Evolutionary conservation across 2,797 vertebrate species (phyloP).

Genomic region (Cyprinella venusta): DNA sequence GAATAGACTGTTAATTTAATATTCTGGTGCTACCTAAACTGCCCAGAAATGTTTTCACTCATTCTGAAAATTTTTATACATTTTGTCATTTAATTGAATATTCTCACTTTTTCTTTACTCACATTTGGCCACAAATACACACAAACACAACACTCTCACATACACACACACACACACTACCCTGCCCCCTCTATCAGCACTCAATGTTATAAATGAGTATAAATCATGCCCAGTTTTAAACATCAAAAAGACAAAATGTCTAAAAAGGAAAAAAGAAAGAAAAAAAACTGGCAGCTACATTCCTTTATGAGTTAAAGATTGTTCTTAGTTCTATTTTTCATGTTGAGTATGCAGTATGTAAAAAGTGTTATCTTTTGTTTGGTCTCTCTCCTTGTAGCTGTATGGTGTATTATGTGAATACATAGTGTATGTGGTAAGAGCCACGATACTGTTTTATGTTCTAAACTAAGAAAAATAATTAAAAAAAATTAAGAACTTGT

Average conservation of each 20-base stretch:
- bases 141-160: constrained; percentile 57
- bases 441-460: constrained; percentile 89
- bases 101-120: constrained; percentile 66
- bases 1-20: constrained; percentile 76
- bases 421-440: constrained; percentile 85
- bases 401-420: constrained; percentile 89
- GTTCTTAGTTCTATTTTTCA: constrained; percentile 81
- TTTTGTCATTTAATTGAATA: constrained; percentile 63
- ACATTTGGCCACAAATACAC: constrained; percentile 56
- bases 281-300: constrained; percentile 84
- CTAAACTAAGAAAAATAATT: constrained; percentile 71
- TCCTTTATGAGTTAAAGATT: constrained; percentile 81
- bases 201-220: constrained; percentile 55
- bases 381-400: constrained; percentile 86
- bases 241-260: constrained; percentile 41
- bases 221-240: constrained; percentile 63
- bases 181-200: constrained; percentile 66
- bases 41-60: constrained; percentile 60
- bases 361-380: constrained; percentile 78
- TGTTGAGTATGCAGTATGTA: constrained; percentile 89
- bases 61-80: constrained; percentile 65
- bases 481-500: constrained; percentile 68
- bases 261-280: constrained; percentile 63
- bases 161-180: constrained; percentile 63
- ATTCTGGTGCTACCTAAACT: constrained; percentile 66